Percentiles rank a stretch among this genome's conserved stretches.
phyloP scores from a whole-genome alignment of 2,113 vertebrate species.

The Natator depressus region DNA sequence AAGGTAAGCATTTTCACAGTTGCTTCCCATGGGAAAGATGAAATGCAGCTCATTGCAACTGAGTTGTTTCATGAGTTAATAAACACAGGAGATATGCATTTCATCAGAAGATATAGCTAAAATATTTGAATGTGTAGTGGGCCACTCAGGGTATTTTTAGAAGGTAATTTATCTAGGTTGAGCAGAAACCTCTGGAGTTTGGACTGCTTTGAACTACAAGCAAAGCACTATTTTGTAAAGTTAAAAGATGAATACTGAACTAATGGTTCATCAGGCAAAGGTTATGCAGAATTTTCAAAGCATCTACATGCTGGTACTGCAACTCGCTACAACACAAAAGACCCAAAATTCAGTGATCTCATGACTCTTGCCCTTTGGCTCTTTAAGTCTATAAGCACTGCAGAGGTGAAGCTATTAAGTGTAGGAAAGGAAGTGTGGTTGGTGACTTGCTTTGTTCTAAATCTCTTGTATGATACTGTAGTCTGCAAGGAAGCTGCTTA shows the following conservation, averaged over 20 bases:
- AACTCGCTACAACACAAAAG: not conserved
- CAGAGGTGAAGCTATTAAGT: not conserved
- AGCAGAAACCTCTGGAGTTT: not conserved
- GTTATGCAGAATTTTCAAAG: not conserved
- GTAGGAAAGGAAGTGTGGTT: not conserved
- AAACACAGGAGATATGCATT: not conserved
- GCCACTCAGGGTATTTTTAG: not conserved
- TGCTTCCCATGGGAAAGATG: not conserved
- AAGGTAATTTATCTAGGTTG: not conserved
- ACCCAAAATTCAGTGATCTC: not conserved
- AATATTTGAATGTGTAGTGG: accelerated
- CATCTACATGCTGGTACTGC: not conserved
- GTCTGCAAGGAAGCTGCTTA: not conserved
- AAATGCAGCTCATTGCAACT: not conserved
- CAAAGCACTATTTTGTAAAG: not conserved
- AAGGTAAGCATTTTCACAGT: not conserved
- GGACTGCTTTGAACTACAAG: not conserved
- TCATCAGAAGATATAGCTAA: not conserved
- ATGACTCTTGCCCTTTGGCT: not conserved
- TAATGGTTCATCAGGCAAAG: not conserved
- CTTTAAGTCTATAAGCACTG: not conserved
- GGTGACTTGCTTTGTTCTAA: not conserved
- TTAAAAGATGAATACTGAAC: not conserved
- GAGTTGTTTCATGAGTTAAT: not conserved
- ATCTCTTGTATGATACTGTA: not conserved